Evolutionary conservation across 2,888 invertebrate genomes (phyloP), one percentile per base, ranked within the genome.

Genomic region (Corbicula japonica): DNA sequence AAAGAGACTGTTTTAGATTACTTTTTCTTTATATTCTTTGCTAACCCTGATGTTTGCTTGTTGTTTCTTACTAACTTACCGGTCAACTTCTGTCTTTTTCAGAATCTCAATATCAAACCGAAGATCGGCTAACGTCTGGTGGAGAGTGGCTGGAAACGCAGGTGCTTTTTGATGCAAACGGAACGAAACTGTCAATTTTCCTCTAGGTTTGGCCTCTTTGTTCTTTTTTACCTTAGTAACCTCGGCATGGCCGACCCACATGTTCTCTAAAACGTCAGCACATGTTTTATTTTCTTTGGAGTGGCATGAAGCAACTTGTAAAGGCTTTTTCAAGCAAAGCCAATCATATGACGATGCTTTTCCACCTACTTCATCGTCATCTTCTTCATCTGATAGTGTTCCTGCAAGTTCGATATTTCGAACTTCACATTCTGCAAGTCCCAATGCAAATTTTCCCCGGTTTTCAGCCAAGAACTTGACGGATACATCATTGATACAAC

Each of bases 391-490:
- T 10, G 56, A 46, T n/a, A 50, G 41, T 23, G 44, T 48, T 32
- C 78, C 80, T 4, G 73, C 70, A 63, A 86, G 76, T 21, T 86
- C 85, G 35, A 87, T 82, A 46, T 86, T 81, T 34, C 87, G 71
- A 15, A 79, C 41, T n/a, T 69, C 73, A 68, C 84, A 85, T 65
- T 56, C 83, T 23, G 32, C 34, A 12, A 48, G 48, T 3, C 44
- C 35, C 8, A 86, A 71, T 5, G 48, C 70, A 62, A 87, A 85
- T 54, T 72, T 73, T 34, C 87, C 87, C 15, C 23, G 50, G n/a
- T 58, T 34, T 18, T 38, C 44, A 6, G 56, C 48, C 1, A 30
- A 52, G 62, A 86, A 85, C 34, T 70, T 71, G 0, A 87, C 62
- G 6, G 70, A 68, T 10, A 87, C 76, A 44, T 83, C 69, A 52